phyloP scores from a whole-genome alignment of 1,140 invertebrate genomes.

The Zaprionus inermis region DNA sequence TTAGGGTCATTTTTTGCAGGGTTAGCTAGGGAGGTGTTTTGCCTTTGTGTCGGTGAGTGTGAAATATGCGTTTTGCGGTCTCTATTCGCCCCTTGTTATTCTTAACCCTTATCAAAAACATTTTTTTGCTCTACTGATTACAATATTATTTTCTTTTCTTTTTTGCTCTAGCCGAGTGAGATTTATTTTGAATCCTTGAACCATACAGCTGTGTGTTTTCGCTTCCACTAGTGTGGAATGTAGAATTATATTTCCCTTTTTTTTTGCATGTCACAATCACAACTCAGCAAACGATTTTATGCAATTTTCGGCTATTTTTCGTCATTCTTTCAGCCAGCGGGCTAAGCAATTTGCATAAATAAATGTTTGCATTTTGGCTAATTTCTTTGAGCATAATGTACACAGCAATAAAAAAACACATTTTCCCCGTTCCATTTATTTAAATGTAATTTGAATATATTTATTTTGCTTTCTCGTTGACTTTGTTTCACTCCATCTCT shows the following conservation, averaged over 20 bases:
- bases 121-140: constrained; percentile 44
- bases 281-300: constrained; percentile 33
- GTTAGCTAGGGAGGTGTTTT: neutral
- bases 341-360: constrained; percentile 40
- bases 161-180: neutral
- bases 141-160: constrained; percentile 42
- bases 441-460: constrained; percentile 41
- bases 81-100: constrained; percentile 20
- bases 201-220: constrained; percentile 9
- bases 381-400: constrained; percentile 32
- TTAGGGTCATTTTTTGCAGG: constrained; percentile 55
- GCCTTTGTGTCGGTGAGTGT: constrained; percentile 31
- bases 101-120: constrained; percentile 66
- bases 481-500: constrained; percentile 1
- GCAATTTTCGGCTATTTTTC: constrained; percentile 16
- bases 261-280: constrained; percentile 26
- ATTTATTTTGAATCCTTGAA: constrained; percentile 26
- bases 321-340: neutral
- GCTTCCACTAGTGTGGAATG: neutral
- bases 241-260: constrained; percentile 4
- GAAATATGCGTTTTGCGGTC: constrained; percentile 65
- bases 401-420: neutral
- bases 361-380: constrained; percentile 17
- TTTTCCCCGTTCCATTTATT: neutral
- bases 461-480: constrained; percentile 13